Evolutionary conservation across 2,888 invertebrate species (phyloP).

Genomic region (Tridacna crocea): DNA sequence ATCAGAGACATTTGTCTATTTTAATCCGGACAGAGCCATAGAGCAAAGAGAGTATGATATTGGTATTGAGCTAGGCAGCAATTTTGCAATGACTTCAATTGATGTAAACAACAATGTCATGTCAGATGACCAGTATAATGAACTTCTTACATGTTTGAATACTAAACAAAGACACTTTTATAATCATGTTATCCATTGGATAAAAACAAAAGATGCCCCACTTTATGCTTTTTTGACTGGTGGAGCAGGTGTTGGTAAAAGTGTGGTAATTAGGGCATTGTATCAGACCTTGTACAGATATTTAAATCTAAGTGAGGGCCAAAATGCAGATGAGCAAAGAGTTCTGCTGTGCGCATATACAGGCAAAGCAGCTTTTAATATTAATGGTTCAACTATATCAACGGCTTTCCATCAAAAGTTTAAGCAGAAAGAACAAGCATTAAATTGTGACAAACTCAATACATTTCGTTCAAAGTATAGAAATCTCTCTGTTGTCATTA

Average conservation of each 20-base stretch:
- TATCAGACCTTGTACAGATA: conserved; percentile 52
- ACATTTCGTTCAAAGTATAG: conserved; percentile 51
- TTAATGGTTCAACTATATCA: conserved; percentile 55
- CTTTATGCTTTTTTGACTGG: conserved; percentile 56
- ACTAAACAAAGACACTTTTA: conserved; percentile 48
- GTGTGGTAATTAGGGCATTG: conserved; percentile 51
- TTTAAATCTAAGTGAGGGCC: conserved; percentile 42
- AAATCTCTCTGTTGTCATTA: conserved; percentile 53
- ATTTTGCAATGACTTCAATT: conserved; percentile 20
- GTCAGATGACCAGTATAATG: conserved; percentile 37
- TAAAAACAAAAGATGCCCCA: conserved; percentile 50
- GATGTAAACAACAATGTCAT: conserved; percentile 31
- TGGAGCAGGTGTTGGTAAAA: conserved; percentile 58
- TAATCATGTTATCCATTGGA: conserved; percentile 32
- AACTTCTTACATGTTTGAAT: conserved; percentile 33
- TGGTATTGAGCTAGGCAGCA: conserved; percentile 31
- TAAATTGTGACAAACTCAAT: conserved; percentile 51
- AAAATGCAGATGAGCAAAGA: conserved; percentile 56
- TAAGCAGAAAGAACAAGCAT: conserved; percentile 42
- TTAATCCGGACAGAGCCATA: conserved; percentile 44
- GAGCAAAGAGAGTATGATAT: conserved; percentile 56
- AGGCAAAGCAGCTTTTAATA: conserved; percentile 56
- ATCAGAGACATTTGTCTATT: conserved; percentile 53
- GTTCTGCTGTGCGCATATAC: conserved; percentile 56
- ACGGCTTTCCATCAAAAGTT: conserved; percentile 48